Base-by-base conservation (phyloP, 2,888 invertebrate species). In the Drosophila recens region DNA sequence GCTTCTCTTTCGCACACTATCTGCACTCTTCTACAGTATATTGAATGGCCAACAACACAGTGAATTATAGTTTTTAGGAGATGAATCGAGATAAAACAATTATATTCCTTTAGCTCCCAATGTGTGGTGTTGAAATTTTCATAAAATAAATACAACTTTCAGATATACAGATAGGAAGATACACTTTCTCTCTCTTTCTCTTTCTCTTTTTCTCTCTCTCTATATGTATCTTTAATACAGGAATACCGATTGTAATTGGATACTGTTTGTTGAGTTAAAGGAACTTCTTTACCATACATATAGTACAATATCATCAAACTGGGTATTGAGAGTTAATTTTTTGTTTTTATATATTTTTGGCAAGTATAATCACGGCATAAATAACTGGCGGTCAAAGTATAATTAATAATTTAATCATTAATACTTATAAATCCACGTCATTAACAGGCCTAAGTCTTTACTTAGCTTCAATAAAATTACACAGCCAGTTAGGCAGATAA, bases 401-500 rank as follows among this genome's bases (percentile, higher is more conserved):
- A 64, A 42, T 48, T 48, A 57, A 57, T 57, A 71, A 48, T 38
- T 36, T 46, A 46, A 48, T 46, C 40, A 48, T 40, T 40, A 46
- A 46, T 56, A 56, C 27, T 66, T 48, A 79, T 73, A 62, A 69
- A 66, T 66, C 56, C 70, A 75, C 62, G 53, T 66, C 76, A 59
- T 70, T 75, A 80, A 75, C 80, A 76, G 66, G 71, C 65, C 80
- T 75, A 65, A 75, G 65, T 66, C 52, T 63, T 80, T 59, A 33
- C 80, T 80, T 80, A 69, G 58, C 80, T 75, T 75, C 71, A 69
- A 76, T 75, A 75, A 80, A 70, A 76, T 80, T 76, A 76, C 76
- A 76, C 76, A 76, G 76, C 76, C 76, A 76, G 59, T 75, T 70
- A 69, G 76, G 76, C 80, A 76, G 76, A 76, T 80, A 80, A 79